Base-by-base conservation (phyloP, 92 coral and sea anemone species). In the Pocillopora grandis region DNA sequence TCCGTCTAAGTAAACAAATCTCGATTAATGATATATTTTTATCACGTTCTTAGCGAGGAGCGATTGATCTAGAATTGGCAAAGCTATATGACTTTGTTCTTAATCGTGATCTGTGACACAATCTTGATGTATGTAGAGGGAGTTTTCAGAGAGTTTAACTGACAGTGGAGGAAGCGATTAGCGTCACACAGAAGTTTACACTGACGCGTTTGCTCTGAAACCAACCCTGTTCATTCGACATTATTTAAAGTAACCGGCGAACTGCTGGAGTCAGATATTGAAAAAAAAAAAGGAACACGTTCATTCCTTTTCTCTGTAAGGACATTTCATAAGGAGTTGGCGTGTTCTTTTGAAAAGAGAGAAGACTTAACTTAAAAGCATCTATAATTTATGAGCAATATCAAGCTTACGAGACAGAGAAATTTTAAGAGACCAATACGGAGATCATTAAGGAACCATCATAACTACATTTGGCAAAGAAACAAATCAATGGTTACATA, bases 101-200 rank as follows among this genome's bases (percentile, higher is more conserved):
- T 16, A 70, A 36, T 36, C 56, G 19, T 70, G n/a, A 80, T 81
- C n/a, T 71, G 58, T 71, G 42, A 60, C 68, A 35, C 58, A 58
- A 71, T 58, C 70, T 60, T 15, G 37, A 71, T 70, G 48, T 37
- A 10, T 35, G 4, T 71, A 17, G 60, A 71, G 71, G 75, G 70
- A 52, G 60, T 35, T 69, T 81, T 33, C 23, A 59, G 75, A 56
- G 18, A 67, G 63, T 5, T 7, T 7, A 52, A 12, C 57, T 62
- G 72, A 37, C n/a, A 68, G 58, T 35, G 69, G 16, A 10, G 36
- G 55, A 12, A 21, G 27, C 18, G 11, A 71, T 33, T 42, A 77
- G 60, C 37, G 56, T 64, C 56, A 6, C 70, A 66, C 9, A 36
- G 69, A 66, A 71, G 23, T 59, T 71, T 81, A 71, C 58, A 21